These are phyloP conservation scores for Cyaniris semiargus DNA, from an alignment of 2,888 invertebrate genomes.

Conservation along the genomic window DNA sequence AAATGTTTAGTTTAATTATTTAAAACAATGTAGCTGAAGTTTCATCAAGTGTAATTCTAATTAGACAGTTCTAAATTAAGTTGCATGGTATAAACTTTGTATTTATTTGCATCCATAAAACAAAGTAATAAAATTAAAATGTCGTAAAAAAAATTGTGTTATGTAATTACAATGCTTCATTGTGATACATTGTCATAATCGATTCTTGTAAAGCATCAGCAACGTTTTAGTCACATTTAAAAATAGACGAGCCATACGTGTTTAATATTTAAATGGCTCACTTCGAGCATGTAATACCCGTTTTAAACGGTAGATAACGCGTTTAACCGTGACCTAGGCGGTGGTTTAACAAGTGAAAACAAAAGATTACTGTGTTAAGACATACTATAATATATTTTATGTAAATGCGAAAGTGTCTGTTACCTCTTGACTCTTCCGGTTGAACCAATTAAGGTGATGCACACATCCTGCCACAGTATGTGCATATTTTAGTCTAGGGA, in stretches of 20 bases:
- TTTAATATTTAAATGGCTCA: conserved; percentile 4
- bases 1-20: too few relatives aligned
- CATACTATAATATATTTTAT: background rate
- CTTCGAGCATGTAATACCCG: background rate
- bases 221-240: background rate
- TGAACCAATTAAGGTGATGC: too few relatives aligned
- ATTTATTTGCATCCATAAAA: background rate
- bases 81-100: background rate
- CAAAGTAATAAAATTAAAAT: background rate
- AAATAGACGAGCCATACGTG: conserved; percentile 15
- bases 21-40: background rate
- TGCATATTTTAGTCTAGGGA: too few relatives aligned
- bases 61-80: background rate
- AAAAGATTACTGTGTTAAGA: background rate
- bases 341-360: background rate
- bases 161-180: background rate
- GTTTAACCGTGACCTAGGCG: conserved; percentile 10
- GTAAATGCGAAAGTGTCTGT: too few relatives aligned
- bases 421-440: background rate
- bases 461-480: too few relatives aligned
- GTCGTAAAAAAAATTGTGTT: background rate
- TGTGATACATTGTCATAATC: conserved; percentile 20
- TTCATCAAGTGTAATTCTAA: background rate
- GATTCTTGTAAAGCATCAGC: background rate
- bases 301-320: background rate